phyloP scores from a whole-genome alignment of 2,797 vertebrate genomes.

The Champsocephalus esox region DNA sequence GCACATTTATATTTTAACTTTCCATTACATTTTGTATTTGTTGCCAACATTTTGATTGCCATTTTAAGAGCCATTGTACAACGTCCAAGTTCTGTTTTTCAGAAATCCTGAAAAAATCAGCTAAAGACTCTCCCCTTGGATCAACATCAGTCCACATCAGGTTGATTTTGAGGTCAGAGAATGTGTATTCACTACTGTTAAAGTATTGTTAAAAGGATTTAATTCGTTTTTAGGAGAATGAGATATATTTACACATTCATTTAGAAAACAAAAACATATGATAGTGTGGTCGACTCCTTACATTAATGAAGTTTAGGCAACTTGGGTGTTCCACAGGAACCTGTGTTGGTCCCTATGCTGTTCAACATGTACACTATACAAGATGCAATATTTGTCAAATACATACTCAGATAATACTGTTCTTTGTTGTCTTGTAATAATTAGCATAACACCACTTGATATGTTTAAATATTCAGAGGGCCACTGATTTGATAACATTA shows the following conservation, averaged over 20 bases:
- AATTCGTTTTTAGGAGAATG: not conserved
- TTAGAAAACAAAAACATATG: not conserved
- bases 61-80: not conserved
- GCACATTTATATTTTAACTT: not conserved
- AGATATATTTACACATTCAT: not conserved
- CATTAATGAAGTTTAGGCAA: not conserved
- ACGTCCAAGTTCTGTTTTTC: constrained; percentile 7
- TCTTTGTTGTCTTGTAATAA: not conserved
- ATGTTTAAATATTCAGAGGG: not conserved
- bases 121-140: not conserved
- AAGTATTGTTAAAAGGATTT: not conserved
- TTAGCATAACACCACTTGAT: not conserved
- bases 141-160: not conserved
- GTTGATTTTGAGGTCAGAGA: constrained; percentile 2
- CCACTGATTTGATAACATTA: not conserved
- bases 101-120: not conserved
- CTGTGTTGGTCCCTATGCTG: not conserved
- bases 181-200: not conserved
- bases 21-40: constrained; percentile 1
- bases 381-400: constrained; percentile 5
- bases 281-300: not conserved
- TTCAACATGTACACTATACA: not conserved
- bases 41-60: not conserved
- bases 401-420: constrained; percentile 12
- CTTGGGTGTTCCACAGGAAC: not conserved